These are phyloP conservation scores for Elmis aenea DNA, from an alignment of 2,888 invertebrate species.

Conservation along the genomic window DNA sequence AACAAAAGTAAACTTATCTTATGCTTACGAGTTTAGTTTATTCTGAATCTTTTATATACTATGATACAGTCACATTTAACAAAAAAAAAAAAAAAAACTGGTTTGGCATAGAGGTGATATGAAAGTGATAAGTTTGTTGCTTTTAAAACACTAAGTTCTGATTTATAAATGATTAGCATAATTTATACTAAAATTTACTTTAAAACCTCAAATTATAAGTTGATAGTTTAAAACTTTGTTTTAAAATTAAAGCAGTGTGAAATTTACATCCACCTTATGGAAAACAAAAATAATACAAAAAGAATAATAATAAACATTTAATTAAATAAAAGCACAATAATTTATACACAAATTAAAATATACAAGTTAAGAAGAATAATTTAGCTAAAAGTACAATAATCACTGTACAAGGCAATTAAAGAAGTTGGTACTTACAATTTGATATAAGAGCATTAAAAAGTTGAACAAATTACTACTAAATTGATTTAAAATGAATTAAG, in stretches of 20 bases:
- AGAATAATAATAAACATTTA: slow-evolving; percentile 20
- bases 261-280: neutral
- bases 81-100: no score
- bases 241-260: slow-evolving; percentile 1
- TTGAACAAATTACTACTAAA: slow-evolving; percentile 9
- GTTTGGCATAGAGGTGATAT: no score
- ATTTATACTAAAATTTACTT: no score
- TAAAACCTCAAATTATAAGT: no score
- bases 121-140: no score
- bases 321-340: slow-evolving; percentile 22
- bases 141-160: no score
- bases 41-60: no score
- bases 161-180: no score
- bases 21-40: no score
- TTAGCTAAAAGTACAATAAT: slow-evolving; percentile 20
- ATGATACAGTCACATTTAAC: no score
- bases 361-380: slow-evolving; percentile 24
- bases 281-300: slow-evolving; percentile 23
- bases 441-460: slow-evolving; percentile 14
- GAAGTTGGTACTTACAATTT: no score
- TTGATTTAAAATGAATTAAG: slow-evolving; percentile 19
- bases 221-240: neutral
- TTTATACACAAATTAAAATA: slow-evolving; percentile 23
- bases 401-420: slow-evolving; percentile 22
- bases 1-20: no score